Base-by-base conservation (phyloP, 1,140 invertebrate genomes). In the Drosophila triauraria region DNA sequence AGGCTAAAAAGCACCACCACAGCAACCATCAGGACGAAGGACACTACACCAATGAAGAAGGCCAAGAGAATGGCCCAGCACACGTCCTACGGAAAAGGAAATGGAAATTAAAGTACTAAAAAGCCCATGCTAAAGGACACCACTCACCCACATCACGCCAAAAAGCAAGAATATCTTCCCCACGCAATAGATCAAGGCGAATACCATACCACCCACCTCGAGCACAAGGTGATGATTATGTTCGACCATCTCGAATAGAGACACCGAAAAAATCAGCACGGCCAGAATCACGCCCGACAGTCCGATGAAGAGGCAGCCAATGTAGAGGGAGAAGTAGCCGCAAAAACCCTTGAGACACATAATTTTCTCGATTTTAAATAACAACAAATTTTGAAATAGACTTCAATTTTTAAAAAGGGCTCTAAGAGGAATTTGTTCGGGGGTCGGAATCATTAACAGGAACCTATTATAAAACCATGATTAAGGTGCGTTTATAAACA, bases 91-190 rank as follows among this genome's bases (percentile, higher is more conserved):
- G 7, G 7, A 12, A 59, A 9, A 4, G 32, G 7, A 56, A 27
- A 13, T 17, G 2, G 7, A 20, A 23, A 32, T 8, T 23, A 12
- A 12, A 9, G n/a, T 12, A 9, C 17, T 60, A 1, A 12, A 47
- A 30, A 15, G 4, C 9, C 7, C 1, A n/a, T 12, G 3, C 4
- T 13, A 15, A 1, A 12, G 13, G 4, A 15, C 38, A 6, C 8
- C 15, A 64, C 62, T 64, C 20, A 64, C 62, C 62, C 62, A 64
- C 62, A 61, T 61, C 2, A 40, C 35, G 10, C 62, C 62, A 7
- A 64, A 25, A 12, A 64, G 57, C 27, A 64, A 15, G n/a, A 17
- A 44, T 10, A 64, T 10, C n/a, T 59, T 64, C 20, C 27, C 17
- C 20, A 64, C 1, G 12, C 38, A 12, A 15, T 15, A n/a, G 38